Percentiles rank a stretch among this genome's conserved stretches.
phyloP scores from a whole-genome alignment of 1,140 invertebrate species.

The Lepidurus packardi region DNA sequence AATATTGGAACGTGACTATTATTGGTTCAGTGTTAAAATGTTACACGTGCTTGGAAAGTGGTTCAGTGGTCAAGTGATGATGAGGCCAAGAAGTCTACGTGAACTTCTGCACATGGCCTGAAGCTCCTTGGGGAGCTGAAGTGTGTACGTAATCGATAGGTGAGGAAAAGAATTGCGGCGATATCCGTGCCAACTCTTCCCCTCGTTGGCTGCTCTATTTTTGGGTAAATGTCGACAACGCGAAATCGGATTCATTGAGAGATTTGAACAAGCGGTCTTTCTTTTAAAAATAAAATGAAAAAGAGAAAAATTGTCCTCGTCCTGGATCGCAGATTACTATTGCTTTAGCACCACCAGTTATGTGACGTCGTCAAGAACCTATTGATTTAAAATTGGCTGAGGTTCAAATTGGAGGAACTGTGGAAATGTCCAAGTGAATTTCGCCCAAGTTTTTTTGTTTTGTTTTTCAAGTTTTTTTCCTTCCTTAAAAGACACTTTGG shows the following conservation, averaged over 20 bases:
- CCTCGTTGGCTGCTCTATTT: background rate
- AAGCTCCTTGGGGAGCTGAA: background rate
- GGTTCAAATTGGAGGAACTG: too few species aligned
- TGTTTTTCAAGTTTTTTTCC: background rate
- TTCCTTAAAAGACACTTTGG: background rate
- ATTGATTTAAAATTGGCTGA: too few species aligned
- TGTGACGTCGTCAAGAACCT: too few species aligned
- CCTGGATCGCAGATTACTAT: background rate
- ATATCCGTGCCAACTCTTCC: constrained; percentile 1
- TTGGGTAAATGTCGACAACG: too few species aligned
- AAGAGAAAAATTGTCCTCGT: background rate
- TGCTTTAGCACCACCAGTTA: background rate
- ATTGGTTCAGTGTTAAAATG: background rate
- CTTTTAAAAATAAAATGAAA: background rate
- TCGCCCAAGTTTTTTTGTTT: background rate
- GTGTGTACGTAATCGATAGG: background rate
- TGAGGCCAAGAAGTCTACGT: constrained; percentile 11
- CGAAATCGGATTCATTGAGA: background rate
- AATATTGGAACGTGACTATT: background rate
- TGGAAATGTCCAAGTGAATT: too few species aligned
- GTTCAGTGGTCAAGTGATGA: background rate
- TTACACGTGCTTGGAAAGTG: background rate
- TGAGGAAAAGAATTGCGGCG: background rate
- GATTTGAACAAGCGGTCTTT: background rate
- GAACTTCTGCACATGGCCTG: background rate